A percentile compares a stretch with the other conserved stretches of the same genome.
Evolutionary conservation across 2,113 vertebrate species (phyloP).

Genomic region (Nansenia antarctica): DNA sequence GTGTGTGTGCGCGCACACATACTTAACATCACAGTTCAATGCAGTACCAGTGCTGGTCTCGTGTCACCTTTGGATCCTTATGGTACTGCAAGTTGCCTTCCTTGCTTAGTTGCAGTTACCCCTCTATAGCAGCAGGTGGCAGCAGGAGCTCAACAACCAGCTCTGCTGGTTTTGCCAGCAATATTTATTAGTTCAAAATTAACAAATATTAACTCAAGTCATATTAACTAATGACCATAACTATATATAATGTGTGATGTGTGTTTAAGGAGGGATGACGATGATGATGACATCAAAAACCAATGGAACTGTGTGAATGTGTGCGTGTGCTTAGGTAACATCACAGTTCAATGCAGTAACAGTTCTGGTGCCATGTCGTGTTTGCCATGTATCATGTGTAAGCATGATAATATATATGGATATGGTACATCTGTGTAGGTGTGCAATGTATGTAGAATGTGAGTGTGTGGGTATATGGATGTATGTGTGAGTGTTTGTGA

Average conservation of each 20-base stretch:
- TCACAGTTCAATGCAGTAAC: too few species aligned
- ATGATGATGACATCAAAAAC: background rate
- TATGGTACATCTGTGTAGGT: conserved; percentile 20
- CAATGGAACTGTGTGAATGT: background rate
- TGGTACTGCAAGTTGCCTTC: too few species aligned
- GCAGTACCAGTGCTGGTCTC: background rate
- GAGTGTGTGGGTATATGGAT: conserved; percentile 37
- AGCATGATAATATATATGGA: conserved; percentile 40
- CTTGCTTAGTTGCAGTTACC: background rate
- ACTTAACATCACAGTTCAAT: background rate
- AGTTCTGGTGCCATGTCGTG: too few species aligned
- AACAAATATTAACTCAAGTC: too few species aligned
- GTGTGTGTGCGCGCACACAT: too few species aligned
- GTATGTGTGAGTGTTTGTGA: conserved; percentile 8
- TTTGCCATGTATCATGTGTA: too few species aligned
- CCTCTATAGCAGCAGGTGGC: background rate
- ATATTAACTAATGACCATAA: background rate
- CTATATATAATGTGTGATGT: background rate
- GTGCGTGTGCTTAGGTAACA: too few species aligned
- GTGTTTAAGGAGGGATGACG: background rate
- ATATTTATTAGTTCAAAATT: too few species aligned
- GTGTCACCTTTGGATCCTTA: background rate
- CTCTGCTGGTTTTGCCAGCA: background rate
- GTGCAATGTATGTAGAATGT: too few species aligned
- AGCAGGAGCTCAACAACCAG: background rate